Conservation (phyloP, 2,113 vertebrate species). For the Gavia stellata region DNA sequence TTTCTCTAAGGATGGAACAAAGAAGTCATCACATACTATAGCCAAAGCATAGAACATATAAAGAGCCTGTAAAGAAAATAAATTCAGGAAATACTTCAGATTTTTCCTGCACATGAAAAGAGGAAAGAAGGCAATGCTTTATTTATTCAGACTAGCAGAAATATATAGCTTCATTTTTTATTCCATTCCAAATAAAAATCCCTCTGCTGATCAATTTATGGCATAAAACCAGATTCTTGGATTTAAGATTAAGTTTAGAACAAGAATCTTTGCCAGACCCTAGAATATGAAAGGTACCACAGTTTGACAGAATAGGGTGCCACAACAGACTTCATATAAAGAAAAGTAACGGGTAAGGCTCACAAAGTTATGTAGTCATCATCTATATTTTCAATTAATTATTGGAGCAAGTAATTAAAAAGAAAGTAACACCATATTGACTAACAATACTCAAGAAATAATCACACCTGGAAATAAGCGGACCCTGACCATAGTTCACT, state of each 20-base stretch:
- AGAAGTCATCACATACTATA: slow-evolving; percentile 95
- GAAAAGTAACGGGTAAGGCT: not conserved
- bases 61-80: slow-evolving; percentile 77
- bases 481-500: not conserved
- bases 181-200: not conserved
- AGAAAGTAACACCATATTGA: not conserved
- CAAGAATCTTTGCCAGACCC: not conserved
- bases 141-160: not conserved
- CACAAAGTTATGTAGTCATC: not conserved
- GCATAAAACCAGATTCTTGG: not conserved
- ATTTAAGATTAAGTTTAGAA: not conserved
- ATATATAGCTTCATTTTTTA: not conserved
- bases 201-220: not conserved
- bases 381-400: not conserved
- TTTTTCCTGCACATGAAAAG: not conserved
- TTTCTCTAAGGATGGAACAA: slow-evolving; percentile 94
- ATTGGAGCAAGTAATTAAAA: not conserved
- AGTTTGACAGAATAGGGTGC: not conserved
- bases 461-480: not conserved
- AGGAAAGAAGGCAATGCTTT: not conserved
- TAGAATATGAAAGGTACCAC: not conserved
- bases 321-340: not conserved
- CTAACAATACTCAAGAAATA: not conserved
- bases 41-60: slow-evolving; percentile 99
- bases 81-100: not conserved